A percentile compares a stretch with the other conserved stretches of the same genome.
phyloP scores from a whole-genome alignment of 2,113 vertebrate genomes.

The Isichthys henryi region DNA sequence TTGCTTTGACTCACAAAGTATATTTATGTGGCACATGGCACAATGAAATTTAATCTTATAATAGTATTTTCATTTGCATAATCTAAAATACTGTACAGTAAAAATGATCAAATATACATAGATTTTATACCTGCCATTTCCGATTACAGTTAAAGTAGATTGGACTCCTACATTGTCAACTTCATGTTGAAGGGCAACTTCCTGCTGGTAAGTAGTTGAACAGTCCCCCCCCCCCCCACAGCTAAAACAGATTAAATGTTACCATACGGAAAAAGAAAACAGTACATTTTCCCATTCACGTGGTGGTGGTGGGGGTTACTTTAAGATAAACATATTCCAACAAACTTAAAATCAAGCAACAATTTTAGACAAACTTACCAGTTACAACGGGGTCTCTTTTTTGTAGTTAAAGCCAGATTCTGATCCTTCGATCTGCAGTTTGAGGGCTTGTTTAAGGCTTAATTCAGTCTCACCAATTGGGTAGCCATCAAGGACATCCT shows the following conservation, averaged over 20 bases:
- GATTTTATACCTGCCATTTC: background rate
- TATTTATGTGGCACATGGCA: background rate
- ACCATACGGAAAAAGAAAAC: background rate
- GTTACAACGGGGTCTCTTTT: conserved; percentile 94
- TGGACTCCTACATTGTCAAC: background rate
- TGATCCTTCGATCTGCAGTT: conserved; percentile 88
- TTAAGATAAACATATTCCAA: background rate
- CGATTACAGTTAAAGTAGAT: background rate
- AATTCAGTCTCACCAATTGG: conserved; percentile 84
- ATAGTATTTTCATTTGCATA: background rate
- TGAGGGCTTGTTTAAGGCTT: conserved; percentile 96
- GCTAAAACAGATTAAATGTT: background rate
- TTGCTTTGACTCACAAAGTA: background rate
- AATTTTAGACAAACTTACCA: conserved; percentile 53
- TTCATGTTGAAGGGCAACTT: background rate
- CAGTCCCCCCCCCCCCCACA: background rate
- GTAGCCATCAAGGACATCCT: conserved; percentile 84
- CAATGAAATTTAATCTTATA: background rate
- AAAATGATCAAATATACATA: background rate
- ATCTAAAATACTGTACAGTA: background rate
- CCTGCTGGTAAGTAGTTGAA: background rate
- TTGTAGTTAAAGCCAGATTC: conserved; percentile 94
- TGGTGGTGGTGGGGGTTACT: background rate
- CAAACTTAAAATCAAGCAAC: background rate
- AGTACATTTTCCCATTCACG: background rate